Conservation (phyloP, 2,797 vertebrate species). For the Helostoma temminkii region DNA sequence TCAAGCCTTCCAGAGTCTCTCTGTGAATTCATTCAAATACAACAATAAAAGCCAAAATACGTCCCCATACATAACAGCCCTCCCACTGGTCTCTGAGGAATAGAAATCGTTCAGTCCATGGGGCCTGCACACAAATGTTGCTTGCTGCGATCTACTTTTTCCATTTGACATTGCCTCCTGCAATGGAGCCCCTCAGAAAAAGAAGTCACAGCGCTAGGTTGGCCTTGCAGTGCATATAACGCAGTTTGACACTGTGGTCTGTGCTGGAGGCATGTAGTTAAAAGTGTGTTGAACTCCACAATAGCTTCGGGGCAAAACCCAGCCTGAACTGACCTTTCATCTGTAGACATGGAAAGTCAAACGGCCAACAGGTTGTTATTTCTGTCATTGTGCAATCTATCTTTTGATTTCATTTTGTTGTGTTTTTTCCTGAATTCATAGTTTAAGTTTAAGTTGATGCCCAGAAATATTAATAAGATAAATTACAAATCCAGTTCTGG, state of each 20-base stretch:
- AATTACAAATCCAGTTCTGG: background rate
- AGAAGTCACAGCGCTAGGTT: slow-evolving; percentile 7
- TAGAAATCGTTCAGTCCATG: slow-evolving; percentile 38
- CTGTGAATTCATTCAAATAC: slow-evolving; percentile 74
- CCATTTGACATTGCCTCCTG: slow-evolving; percentile 38
- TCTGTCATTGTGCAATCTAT: background rate
- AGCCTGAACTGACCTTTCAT: slow-evolving; percentile 18
- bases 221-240: slow-evolving; percentile 48
- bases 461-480: background rate
- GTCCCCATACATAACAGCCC: slow-evolving; percentile 52
- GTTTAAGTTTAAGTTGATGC: too few relatives aligned
- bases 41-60: slow-evolving; percentile 72
- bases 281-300: slow-evolving; percentile 25
- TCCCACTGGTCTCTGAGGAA: slow-evolving; percentile 40
- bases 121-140: slow-evolving; percentile 29
- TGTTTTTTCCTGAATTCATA: background rate
- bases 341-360: slow-evolving; percentile 3
- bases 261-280: slow-evolving; percentile 20
- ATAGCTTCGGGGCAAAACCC: slow-evolving; percentile 22
- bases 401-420: background rate
- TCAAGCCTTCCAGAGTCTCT: slow-evolving; percentile 58
- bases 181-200: slow-evolving; percentile 18
- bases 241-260: slow-evolving; percentile 28
- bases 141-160: slow-evolving; percentile 46
- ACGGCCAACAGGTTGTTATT: slow-evolving; percentile 12